Evolutionary conservation across 2,113 vertebrate species (phyloP).

Genomic region (Hucho hucho): DNA sequence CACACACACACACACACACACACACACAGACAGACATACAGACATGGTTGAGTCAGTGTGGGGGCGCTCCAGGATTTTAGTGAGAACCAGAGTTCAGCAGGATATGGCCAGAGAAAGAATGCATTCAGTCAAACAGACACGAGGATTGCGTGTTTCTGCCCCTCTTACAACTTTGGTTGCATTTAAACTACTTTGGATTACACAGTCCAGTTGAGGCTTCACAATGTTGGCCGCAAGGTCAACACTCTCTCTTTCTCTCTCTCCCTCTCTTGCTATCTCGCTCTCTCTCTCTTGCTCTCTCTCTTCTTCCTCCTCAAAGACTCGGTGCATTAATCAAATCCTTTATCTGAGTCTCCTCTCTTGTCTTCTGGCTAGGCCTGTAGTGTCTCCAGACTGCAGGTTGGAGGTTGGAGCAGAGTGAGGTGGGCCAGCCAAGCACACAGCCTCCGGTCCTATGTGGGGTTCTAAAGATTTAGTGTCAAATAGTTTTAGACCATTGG

Average conservation of each 20-base stretch:
- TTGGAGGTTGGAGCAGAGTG: background rate
- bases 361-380: too few species aligned
- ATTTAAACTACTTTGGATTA: slow-evolving; percentile 23
- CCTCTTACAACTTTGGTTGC: background rate
- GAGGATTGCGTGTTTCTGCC: slow-evolving; percentile 3
- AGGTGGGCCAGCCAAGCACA: background rate
- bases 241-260: background rate
- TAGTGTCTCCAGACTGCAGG: background rate
- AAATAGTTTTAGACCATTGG: too few species aligned
- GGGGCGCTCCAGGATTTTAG: too few species aligned
- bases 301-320: background rate
- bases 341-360: too few species aligned
- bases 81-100: too few species aligned
- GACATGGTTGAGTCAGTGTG: too few species aligned
- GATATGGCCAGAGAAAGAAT: background rate
- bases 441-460: too few species aligned
- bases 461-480: too few species aligned
- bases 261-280: background rate
- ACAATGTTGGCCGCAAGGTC: slow-evolving; percentile 25
- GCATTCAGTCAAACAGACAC: background rate
- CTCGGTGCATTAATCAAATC: too few species aligned
- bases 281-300: background rate
- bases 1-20: too few species aligned
- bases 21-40: too few species aligned
- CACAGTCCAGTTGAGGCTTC: slow-evolving; percentile 15